phyloP scores from a whole-genome alignment of 2,797 vertebrate species.

The Micropoecilia bifurca region DNA sequence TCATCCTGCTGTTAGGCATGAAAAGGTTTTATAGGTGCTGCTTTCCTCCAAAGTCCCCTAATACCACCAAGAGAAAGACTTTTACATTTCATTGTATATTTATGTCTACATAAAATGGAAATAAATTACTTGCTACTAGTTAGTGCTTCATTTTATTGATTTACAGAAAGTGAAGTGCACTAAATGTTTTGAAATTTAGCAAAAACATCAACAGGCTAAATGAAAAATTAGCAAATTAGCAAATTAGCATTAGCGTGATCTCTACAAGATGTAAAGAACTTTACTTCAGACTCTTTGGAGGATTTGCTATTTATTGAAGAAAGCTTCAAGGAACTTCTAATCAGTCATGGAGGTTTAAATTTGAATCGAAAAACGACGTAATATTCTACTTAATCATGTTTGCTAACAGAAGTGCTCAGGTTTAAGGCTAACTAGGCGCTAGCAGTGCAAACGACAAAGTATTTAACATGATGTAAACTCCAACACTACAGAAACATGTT shows the following conservation, averaged over 20 bases:
- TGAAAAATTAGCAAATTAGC: no score
- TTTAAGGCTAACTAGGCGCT: not conserved
- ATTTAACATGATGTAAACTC: not conserved
- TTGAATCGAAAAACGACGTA: not conserved
- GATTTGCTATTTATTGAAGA: not conserved
- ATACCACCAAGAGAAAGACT: not conserved
- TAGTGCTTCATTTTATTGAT: no score
- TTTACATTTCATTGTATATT: not conserved
- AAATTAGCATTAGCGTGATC: no score
- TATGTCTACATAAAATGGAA: not conserved
- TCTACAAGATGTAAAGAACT: not conserved
- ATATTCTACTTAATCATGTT: not conserved
- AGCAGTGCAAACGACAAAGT: not conserved
- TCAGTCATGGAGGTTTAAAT: not conserved
- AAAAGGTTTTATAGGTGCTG: not conserved
- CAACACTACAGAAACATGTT: not conserved
- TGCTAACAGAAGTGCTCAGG: not conserved
- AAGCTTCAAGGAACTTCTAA: not conserved
- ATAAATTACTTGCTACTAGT: not conserved
- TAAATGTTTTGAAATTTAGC: not conserved
- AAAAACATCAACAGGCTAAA: no score
- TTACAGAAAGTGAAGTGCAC: no score
- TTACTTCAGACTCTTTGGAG: not conserved
- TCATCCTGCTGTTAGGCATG: not conserved
- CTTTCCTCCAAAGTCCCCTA: not conserved